Evolutionary conservation across 2,113 vertebrate genomes (phyloP).

Genomic region (Condylura cristata): DNA sequence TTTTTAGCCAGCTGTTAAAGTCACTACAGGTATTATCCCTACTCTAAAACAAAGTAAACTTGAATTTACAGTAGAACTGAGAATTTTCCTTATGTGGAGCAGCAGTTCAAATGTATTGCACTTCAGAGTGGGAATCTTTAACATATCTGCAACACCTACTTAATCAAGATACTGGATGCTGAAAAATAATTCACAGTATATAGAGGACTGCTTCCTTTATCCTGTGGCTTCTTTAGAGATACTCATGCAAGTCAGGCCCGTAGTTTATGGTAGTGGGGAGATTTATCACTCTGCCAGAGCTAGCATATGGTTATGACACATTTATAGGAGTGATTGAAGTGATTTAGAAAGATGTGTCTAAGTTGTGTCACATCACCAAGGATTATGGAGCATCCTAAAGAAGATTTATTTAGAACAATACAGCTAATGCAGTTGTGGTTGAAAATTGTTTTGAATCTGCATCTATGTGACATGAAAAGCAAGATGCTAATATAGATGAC

Average conservation of each 20-base stretch:
- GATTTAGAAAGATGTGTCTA: slow-evolving; percentile 42
- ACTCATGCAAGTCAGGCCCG: not conserved
- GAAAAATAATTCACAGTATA: not conserved
- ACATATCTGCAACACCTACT: not conserved
- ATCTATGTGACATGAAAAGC: not conserved
- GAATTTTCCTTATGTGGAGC: not conserved
- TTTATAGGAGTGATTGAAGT: slow-evolving; percentile 32
- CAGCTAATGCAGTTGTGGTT: not conserved
- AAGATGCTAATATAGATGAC: not conserved
- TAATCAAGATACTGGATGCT: not conserved
- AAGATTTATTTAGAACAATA: slow-evolving; percentile 30
- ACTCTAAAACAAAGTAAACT: not conserved
- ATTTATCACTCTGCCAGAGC: not conserved
- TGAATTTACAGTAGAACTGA: not conserved
- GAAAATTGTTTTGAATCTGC: slow-evolving; percentile 25
- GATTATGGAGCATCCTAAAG: slow-evolving; percentile 41
- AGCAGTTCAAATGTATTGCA: not conserved
- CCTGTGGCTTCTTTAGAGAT: not conserved
- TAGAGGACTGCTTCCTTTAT: not conserved
- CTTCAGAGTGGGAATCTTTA: not conserved
- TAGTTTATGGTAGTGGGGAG: not conserved
- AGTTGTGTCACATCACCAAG: not conserved
- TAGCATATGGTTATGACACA: slow-evolving; percentile 47
- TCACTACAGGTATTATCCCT: not conserved
- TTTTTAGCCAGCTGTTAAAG: not conserved